These are phyloP conservation scores for Pammene fasciana DNA, from an alignment of 2,888 invertebrate genomes.

Conservation along the genomic window DNA sequence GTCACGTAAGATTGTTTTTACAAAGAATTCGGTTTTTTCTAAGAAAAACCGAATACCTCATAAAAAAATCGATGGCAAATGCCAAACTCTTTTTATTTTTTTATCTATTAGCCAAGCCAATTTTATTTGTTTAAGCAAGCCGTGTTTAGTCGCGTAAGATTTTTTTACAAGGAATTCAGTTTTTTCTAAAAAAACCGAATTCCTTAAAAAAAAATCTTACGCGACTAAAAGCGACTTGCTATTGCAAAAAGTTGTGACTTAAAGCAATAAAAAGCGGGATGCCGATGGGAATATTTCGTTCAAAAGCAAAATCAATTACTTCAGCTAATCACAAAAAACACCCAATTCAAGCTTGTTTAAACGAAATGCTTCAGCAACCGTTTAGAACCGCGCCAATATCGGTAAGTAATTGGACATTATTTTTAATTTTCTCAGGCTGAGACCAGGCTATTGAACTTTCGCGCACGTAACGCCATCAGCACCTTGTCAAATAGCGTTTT, in stretches of 20 bases:
- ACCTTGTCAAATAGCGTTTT: conserved; percentile 54
- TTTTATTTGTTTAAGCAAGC: no score
- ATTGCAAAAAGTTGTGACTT: not conserved
- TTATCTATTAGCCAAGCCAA: no score
- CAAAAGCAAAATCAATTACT: conserved; percentile 25
- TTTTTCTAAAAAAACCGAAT: not conserved
- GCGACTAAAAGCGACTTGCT: not conserved
- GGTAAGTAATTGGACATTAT: conserved; percentile 52
- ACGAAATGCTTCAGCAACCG: conserved; percentile 25
- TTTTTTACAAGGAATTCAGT: no score
- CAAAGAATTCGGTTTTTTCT: no score
- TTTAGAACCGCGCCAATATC: conserved; percentile 36
- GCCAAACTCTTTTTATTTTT: no score
- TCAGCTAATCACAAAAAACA: conserved; percentile 29
- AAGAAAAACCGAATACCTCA: not conserved
- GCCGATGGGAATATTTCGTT: conserved; percentile 12
- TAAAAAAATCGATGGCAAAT: not conserved
- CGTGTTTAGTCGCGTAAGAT: no score
- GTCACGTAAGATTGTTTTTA: no score
- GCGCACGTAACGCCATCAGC: conserved; percentile 49
- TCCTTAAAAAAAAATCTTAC: no score
- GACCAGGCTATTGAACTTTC: conserved; percentile 48
- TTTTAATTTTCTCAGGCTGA: conserved; percentile 53
- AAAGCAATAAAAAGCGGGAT: not conserved
- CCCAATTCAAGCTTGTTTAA: conserved; percentile 29